Conservation (phyloP, 2,797 vertebrate genomes). For the Hoplostethus atlanticus region DNA sequence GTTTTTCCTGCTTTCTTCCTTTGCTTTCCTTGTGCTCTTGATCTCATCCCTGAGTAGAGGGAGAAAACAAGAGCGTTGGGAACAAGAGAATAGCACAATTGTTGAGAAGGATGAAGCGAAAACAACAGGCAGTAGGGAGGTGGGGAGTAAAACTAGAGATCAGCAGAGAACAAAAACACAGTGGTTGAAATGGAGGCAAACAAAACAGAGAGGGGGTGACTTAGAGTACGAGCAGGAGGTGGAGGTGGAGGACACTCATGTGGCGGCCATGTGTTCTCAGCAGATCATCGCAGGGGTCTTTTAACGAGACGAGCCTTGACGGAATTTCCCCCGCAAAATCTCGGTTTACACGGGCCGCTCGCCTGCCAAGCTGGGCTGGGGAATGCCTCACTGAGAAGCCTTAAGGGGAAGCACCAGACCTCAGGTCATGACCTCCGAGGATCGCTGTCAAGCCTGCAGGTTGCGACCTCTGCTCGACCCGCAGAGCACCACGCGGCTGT, state of each 20-base stretch:
- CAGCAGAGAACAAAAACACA: conserved; percentile 45
- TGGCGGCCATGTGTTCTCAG: conserved; percentile 67
- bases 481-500: background rate
- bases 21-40: background rate
- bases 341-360: conserved; percentile 29
- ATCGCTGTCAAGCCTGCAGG: conserved; percentile 2
- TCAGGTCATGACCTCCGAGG: conserved; percentile 34
- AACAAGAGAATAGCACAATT: conserved; percentile 12
- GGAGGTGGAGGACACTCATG: conserved; percentile 40
- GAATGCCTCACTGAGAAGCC: conserved; percentile 11
- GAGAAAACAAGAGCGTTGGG: conserved; percentile 11
- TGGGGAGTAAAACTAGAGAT: background rate
- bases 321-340: conserved; percentile 25
- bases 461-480: conserved; percentile 12
- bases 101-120: conserved; percentile 13
- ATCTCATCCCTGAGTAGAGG: background rate
- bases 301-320: conserved; percentile 38
- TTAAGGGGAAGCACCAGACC: background rate
- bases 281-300: conserved; percentile 52
- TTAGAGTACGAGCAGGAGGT: background rate
- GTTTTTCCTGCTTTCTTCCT: background rate
- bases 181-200: conserved; percentile 16
- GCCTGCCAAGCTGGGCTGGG: background rate
- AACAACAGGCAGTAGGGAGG: conserved; percentile 19
- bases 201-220: conserved; percentile 23